phyloP scores from a whole-genome alignment of 2,888 invertebrate genomes.

The Lepidonotus clava region DNA sequence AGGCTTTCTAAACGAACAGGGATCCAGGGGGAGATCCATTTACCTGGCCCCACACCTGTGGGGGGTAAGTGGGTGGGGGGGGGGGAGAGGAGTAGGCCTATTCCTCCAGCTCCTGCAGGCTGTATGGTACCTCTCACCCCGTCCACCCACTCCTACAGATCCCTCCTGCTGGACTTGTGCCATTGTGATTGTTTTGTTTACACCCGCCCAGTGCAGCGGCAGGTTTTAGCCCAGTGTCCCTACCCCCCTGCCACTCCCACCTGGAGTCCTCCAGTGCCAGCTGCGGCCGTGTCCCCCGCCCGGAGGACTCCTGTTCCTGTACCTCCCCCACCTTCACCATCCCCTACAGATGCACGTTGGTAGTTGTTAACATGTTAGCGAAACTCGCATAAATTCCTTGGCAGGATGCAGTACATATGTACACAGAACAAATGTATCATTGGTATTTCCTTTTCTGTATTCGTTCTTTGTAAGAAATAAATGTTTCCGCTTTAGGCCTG shows the following conservation, averaged over 20 bases:
- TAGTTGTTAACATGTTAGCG: no score
- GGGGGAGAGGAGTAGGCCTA: neutral
- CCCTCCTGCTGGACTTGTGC: neutral
- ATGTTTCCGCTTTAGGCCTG: no score
- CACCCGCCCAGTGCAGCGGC: neutral
- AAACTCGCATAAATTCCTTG: no score
- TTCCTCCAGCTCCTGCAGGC: neutral
- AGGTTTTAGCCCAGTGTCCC: neutral
- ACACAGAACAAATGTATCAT: no score
- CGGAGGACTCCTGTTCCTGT: no score
- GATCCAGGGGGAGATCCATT: neutral
- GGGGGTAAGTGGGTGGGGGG: neutral
- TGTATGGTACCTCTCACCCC: neutral
- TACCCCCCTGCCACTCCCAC: neutral
- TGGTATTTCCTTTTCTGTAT: no score
- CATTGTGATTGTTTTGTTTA: conserved; percentile 34
- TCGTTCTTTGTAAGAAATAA: no score
- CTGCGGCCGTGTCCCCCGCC: neutral
- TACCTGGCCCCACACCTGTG: neutral
- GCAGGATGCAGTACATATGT: no score
- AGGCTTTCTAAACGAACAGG: conserved; percentile 20
- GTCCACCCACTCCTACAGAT: neutral
- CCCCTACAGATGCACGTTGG: no score
- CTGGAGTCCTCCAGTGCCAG: neutral
- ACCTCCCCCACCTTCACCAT: no score